These are phyloP conservation scores for Ctenosaura bakeri DNA, from an alignment of 2,797 vertebrate genomes.

Conservation along the genomic window DNA sequence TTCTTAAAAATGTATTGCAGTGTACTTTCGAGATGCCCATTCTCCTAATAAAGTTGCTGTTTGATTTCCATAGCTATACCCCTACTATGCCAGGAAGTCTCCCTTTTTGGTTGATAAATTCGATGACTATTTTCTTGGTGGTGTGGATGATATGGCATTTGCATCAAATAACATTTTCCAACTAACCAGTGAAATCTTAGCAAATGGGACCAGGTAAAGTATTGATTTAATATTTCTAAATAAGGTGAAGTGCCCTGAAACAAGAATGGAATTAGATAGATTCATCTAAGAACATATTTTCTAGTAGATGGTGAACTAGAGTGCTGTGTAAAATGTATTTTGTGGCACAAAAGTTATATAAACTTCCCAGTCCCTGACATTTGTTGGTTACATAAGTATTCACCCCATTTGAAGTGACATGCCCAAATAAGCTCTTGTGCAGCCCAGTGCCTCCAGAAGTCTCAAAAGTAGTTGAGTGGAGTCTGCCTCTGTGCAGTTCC, in stretches of 20 bases:
- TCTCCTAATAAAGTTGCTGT: slow-evolving; percentile 23
- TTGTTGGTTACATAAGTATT: no score
- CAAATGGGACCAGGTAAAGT: slow-evolving; percentile 80
- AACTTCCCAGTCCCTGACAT: no score
- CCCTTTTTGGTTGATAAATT: slow-evolving; percentile 84
- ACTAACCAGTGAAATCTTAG: slow-evolving; percentile 78
- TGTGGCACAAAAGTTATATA: no score
- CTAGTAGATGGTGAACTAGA: neutral
- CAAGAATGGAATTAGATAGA: slow-evolving; percentile 2
- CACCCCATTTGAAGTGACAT: no score
- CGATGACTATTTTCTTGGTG: slow-evolving; percentile 85
- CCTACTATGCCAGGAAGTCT: slow-evolving; percentile 79
- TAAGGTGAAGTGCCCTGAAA: neutral
- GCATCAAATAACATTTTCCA: slow-evolving; percentile 83
- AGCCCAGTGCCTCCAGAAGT: no score
- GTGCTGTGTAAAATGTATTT: no score
- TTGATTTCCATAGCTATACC: slow-evolving; percentile 76
- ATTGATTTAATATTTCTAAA: neutral
- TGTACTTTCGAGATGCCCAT: neutral
- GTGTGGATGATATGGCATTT: slow-evolving; percentile 83
- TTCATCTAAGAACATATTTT: neutral
- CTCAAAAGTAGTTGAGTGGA: no score
- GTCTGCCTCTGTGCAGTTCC: no score
- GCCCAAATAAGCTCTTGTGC: no score
- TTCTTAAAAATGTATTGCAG: slow-evolving; percentile 27